Percentiles rank a stretch among this genome's conserved stretches.
These are phyloP conservation scores for Pantherophis vulpinus DNA, from an alignment of 2,797 vertebrate species.

Conservation along the genomic window DNA sequence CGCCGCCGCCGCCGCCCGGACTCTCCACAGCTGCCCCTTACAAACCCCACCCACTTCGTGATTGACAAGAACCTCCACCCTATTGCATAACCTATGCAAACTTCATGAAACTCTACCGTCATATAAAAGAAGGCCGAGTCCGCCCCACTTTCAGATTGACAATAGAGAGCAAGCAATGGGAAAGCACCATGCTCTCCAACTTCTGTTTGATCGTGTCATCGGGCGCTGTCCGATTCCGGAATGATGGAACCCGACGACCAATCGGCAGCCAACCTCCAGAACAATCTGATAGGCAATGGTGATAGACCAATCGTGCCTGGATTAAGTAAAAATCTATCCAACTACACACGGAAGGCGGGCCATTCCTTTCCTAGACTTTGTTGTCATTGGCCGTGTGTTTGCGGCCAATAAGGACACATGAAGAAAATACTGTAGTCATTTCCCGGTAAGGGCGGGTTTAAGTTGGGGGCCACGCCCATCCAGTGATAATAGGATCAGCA, in stretches of 20 bases:
- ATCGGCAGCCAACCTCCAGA: neutral
- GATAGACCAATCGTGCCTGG: neutral
- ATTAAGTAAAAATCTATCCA: neutral
- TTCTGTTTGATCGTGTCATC: slow-evolving; percentile 9
- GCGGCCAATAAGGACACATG: neutral
- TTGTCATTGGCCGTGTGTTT: accelerated
- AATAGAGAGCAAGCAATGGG: neutral
- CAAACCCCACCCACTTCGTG: neutral
- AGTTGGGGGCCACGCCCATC: neutral
- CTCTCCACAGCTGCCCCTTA: slow-evolving; percentile 10
- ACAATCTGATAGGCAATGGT: neutral
- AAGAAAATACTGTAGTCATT: neutral
- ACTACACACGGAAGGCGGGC: slow-evolving; percentile 4
- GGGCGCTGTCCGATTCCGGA: slow-evolving; percentile 34
- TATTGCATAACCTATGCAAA: neutral
- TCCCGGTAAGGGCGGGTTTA: neutral
- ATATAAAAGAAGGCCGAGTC: neutral
- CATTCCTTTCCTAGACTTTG: no score
- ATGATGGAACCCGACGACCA: neutral
- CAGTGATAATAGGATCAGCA: accelerated
- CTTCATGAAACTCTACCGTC: neutral
- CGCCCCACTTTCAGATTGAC: neutral
- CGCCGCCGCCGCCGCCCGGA: slow-evolving; percentile 14
- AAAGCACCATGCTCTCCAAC: neutral
- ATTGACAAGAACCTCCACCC: neutral